Percentiles rank a stretch among this genome's conserved stretches.
phyloP scores from a whole-genome alignment of 2,888 invertebrate genomes.

The Melinaea menophilus region DNA sequence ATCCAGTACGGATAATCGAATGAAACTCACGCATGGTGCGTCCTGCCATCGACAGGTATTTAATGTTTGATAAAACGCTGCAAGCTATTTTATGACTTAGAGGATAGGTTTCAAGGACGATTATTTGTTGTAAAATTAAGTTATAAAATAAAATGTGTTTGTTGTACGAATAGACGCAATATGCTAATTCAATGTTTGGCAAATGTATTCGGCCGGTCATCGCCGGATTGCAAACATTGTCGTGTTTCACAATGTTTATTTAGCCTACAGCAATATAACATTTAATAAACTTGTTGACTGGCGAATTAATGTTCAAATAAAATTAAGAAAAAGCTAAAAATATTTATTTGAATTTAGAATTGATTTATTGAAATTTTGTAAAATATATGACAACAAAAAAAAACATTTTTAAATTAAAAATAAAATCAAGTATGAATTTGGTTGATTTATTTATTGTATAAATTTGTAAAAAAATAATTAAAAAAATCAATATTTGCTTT shows the following conservation, averaged over 20 bases:
- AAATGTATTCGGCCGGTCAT: conserved; percentile 40
- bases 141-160: conserved; percentile 7
- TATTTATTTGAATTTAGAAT: too few relatives aligned
- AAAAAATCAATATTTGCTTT: neutral
- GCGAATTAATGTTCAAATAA: too few relatives aligned
- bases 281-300: neutral
- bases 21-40: conserved; percentile 34
- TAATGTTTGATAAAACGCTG: neutral
- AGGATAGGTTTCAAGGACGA: neutral
- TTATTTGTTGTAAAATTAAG: conserved; percentile 10
- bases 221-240: conserved; percentile 27
- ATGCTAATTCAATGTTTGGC: conserved; percentile 54
- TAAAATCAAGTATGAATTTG: too few relatives aligned
- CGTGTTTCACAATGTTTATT: conserved; percentile 28
- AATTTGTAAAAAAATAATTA: neutral
- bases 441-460: too few relatives aligned
- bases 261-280: conserved; percentile 1
- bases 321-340: too few relatives aligned
- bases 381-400: too few relatives aligned
- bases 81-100: conserved; percentile 16
- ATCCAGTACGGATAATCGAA: conserved; percentile 46
- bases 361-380: too few relatives aligned
- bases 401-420: too few relatives aligned
- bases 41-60: conserved; percentile 28
- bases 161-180: conserved; percentile 34